phyloP scores from a whole-genome alignment of 2,888 invertebrate genomes.

The Steromphala cineraria region DNA sequence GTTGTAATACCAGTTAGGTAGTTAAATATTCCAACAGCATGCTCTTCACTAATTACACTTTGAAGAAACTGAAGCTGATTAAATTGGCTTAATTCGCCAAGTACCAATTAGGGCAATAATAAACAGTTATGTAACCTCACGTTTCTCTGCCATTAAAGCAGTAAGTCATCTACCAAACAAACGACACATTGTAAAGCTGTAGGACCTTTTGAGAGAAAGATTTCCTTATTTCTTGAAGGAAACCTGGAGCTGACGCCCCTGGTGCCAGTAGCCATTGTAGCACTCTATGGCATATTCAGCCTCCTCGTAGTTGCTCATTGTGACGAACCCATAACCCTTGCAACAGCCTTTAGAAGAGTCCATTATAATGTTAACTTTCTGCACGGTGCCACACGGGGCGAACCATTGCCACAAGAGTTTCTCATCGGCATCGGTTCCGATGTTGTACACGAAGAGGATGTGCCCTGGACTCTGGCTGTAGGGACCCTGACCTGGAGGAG shows the following conservation, averaged over 20 bases:
- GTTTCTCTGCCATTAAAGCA: too few relatives aligned
- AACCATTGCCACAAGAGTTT: conserved; percentile 74
- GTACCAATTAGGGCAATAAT: too few relatives aligned
- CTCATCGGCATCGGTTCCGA: conserved; percentile 74
- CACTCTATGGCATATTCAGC: conserved; percentile 73
- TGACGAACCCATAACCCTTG: conserved; percentile 76
- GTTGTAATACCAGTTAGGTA: too few relatives aligned
- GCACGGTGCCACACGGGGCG: conserved; percentile 74
- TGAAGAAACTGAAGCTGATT: too few relatives aligned
- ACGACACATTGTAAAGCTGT: too few relatives aligned
- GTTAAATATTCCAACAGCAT: too few relatives aligned
- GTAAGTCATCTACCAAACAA: too few relatives aligned
- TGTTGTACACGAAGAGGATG: conserved; percentile 75
- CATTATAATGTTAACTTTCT: conserved; percentile 74
- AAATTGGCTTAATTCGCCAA: too few relatives aligned
- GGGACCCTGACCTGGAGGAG: not conserved
- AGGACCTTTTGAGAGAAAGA: too few relatives aligned
- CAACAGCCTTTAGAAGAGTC: conserved; percentile 69
- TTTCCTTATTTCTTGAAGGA: conserved; percentile 51
- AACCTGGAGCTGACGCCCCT: conserved; percentile 74
- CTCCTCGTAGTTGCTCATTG: conserved; percentile 74
- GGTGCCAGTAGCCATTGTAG: conserved; percentile 73
- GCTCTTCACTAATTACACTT: too few relatives aligned
- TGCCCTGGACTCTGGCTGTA: conserved; percentile 46
- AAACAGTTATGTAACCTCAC: too few relatives aligned